phyloP scores from a whole-genome alignment of 2,797 vertebrate genomes.

The Otolemur crassicaudatus region DNA sequence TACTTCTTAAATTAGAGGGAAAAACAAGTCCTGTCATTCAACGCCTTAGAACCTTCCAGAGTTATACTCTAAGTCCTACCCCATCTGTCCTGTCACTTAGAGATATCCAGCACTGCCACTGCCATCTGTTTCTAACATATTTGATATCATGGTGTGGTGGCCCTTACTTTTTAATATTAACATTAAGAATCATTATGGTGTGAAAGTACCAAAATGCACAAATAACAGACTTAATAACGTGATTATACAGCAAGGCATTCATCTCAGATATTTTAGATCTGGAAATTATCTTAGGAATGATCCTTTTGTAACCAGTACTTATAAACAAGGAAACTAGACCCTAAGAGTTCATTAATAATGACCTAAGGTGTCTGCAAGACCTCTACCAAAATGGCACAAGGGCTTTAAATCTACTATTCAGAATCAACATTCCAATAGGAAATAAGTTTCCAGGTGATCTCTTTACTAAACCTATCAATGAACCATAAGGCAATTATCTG shows the following conservation, averaged over 20 bases:
- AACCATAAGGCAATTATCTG: neutral
- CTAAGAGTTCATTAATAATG: neutral
- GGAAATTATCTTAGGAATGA: neutral
- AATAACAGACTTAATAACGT: neutral
- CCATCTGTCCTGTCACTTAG: slow-evolving; percentile 64
- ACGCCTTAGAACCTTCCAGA: slow-evolving; percentile 36
- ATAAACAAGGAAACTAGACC: neutral
- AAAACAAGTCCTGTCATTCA: slow-evolving; percentile 52
- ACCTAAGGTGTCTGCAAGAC: neutral
- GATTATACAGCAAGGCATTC: neutral
- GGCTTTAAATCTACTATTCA: neutral
- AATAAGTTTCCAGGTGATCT: neutral
- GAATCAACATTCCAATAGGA: neutral
- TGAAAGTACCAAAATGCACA: neutral
- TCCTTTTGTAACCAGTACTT: neutral
- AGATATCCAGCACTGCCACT: neutral
- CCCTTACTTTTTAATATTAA: neutral
- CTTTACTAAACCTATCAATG: neutral
- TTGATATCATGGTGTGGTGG: neutral
- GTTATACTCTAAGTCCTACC: slow-evolving; percentile 11
- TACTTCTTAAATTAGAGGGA: slow-evolving; percentile 30
- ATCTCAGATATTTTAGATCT: neutral
- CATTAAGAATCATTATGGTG: neutral
- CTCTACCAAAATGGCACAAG: neutral
- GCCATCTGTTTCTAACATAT: slow-evolving; percentile 64